These are phyloP conservation scores for Beaufortia kweichowensis DNA, from an alignment of 2,113 vertebrate genomes.

Conservation along the genomic window DNA sequence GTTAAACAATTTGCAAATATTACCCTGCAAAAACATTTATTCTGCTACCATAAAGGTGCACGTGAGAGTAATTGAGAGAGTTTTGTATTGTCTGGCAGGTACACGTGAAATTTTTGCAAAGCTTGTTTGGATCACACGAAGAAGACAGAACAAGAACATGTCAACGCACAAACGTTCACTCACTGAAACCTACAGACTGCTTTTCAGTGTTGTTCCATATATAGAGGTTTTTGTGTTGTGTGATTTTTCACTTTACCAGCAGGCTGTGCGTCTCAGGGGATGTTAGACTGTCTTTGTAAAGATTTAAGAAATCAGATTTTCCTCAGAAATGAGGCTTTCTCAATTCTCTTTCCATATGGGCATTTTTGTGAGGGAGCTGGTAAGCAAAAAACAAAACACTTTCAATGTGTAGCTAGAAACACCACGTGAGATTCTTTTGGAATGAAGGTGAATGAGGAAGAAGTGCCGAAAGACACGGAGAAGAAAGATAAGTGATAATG, in stretches of 20 bases:
- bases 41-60: neutral
- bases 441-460: neutral
- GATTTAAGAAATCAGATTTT: slow-evolving; percentile 19
- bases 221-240: slow-evolving; percentile 25
- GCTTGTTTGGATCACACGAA: neutral
- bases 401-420: slow-evolving; percentile 1
- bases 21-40: too few relatives aligned
- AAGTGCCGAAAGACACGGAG: neutral
- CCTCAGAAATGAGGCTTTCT: neutral
- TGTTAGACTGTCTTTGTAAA: slow-evolving; percentile 18
- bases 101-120: neutral
- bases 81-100: neutral
- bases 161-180: neutral
- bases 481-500: slow-evolving; percentile 39
- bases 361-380: neutral
- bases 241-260: slow-evolving; percentile 3
- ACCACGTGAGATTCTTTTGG: neutral
- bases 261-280: slow-evolving; percentile 34
- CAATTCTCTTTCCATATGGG: neutral
- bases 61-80: neutral
- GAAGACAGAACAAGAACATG: neutral
- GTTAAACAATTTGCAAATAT: too few relatives aligned
- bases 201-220: slow-evolving; percentile 28
- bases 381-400: neutral
- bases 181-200: neutral